Conservation (phyloP, 1,140 invertebrate genomes). For the Streblospio benedicti region DNA sequence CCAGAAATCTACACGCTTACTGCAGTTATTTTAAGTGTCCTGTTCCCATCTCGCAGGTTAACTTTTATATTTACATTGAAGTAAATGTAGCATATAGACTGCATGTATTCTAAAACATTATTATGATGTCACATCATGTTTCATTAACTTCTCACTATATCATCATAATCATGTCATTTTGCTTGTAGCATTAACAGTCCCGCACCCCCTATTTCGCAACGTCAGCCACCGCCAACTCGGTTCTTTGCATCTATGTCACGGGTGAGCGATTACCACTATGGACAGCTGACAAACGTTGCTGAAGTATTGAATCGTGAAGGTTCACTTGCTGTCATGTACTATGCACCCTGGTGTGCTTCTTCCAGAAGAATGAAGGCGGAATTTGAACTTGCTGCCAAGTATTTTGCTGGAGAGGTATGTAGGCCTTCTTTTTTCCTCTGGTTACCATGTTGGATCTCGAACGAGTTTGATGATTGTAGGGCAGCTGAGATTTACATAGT, state of each 20-base stretch:
- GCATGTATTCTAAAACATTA: too few species aligned
- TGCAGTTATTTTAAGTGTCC: too few species aligned
- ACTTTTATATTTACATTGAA: too few species aligned
- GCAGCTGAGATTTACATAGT: too few species aligned
- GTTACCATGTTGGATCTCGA: neutral
- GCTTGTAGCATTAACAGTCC: too few species aligned
- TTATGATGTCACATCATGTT: too few species aligned
- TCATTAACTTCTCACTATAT: too few species aligned
- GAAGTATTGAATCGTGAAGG: conserved; percentile 27
- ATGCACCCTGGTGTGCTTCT: conserved; percentile 80
- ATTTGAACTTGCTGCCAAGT: conserved; percentile 63
- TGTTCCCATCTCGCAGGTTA: too few species aligned
- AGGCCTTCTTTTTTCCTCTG: neutral
- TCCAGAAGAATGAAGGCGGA: conserved; percentile 61
- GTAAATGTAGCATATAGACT: too few species aligned
- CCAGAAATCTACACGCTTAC: too few species aligned
- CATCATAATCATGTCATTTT: too few species aligned
- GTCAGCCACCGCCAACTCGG: conserved; percentile 19
- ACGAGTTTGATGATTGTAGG: neutral
- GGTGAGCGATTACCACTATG: conserved; percentile 32
- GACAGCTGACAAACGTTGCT: conserved; percentile 27
- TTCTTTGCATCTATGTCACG: conserved; percentile 29
- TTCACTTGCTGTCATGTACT: conserved; percentile 68
- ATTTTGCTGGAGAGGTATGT: conserved; percentile 60
- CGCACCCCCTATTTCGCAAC: too few species aligned